Base-by-base conservation (phyloP, 2,113 vertebrate species). In the Leucopsar rothschildi region DNA sequence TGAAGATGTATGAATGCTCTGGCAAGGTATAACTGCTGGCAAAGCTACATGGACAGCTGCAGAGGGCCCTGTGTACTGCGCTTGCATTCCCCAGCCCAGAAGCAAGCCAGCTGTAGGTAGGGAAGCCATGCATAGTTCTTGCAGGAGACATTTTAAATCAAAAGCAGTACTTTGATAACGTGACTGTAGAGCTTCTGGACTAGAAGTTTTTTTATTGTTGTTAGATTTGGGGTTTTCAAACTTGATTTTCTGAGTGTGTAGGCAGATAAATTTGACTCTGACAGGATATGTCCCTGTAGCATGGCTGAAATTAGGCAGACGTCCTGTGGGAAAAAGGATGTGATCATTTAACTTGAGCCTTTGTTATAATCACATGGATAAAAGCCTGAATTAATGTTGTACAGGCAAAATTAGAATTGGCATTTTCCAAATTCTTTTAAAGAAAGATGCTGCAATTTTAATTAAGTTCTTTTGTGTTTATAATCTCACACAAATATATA, bases 271-370 rank as follows among this genome's bases (percentile, higher is more conserved):
- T 21, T 69, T 70, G 82, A 49, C 12, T 90, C 42, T 95, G 92
- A 27, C 86, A 92, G 71, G 68, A 88, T 86, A 70, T 15, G 90
- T 44, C 81, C 33, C 15, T 64, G 22, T 25, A 92, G 28, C 16
- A 50, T 82, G 57, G 78, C 28, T 93, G 37, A 93, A 94, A 93
- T 42, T 29, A 92, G 27, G 45, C 57, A 92, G 56, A 85, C 87
- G 44, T 91, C 75, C 84, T 97, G 82, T 80, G 89, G 84, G 90
- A 91, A 94, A 94, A 88, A 86, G 33, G 73, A 95, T 90, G 42
- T 53, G 39, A 94, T 90, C 50, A n/a, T 83, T 92, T 77, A 86
- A 80, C 75, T 73, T 90, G 52, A 94, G 24, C 35, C 6, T 83
- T 27, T 63, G 73, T 59, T 85, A 92, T 82, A 89, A 94, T 55